phyloP scores from a whole-genome alignment of 23 tunicate genomes.

The Ciona savignyi region DNA sequence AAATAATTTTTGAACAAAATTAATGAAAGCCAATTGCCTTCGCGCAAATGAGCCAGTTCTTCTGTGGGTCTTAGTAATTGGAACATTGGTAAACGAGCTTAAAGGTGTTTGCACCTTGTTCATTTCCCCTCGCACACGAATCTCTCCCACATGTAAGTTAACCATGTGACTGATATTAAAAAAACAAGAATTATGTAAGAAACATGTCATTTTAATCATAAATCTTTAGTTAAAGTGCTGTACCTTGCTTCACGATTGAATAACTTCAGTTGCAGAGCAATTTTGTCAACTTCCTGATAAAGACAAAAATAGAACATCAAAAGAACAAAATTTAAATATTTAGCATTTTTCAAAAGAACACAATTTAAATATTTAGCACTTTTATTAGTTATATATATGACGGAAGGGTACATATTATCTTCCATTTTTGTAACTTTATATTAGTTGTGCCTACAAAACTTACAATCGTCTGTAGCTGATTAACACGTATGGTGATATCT shows the following conservation, averaged over 20 bases:
- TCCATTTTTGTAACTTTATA: background rate
- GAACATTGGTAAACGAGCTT: background rate
- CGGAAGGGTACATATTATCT: too few relatives aligned
- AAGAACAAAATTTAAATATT: too few relatives aligned
- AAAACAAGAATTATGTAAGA: background rate
- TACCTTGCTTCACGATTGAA: slow-evolving; percentile 49
- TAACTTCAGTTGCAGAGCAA: slow-evolving; percentile 34
- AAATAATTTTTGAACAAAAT: slow-evolving; percentile 26
- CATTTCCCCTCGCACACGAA: slow-evolving; percentile 71
- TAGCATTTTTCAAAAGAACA: too few relatives aligned
- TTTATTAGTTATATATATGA: too few relatives aligned
- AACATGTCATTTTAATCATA: background rate
- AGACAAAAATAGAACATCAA: too few relatives aligned
- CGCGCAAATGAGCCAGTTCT: slow-evolving; percentile 6
- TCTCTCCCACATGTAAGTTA: slow-evolving; percentile 55
- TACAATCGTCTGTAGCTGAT: slow-evolving; percentile 76
- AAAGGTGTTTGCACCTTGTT: slow-evolving; percentile 1
- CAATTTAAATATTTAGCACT: too few relatives aligned
- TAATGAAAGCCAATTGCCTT: slow-evolving; percentile 3
- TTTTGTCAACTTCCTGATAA: slow-evolving; percentile 78
- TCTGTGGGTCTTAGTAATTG: slow-evolving; percentile 10
- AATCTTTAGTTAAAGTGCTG: too few relatives aligned
- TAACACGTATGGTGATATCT: slow-evolving; percentile 59
- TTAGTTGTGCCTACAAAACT: background rate
- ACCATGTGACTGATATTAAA: slow-evolving; percentile 20